A percentile compares a stretch with the other conserved stretches of the same genome.
phyloP scores from a whole-genome alignment of 2,888 invertebrate species.

The Pterostichus madidus region DNA sequence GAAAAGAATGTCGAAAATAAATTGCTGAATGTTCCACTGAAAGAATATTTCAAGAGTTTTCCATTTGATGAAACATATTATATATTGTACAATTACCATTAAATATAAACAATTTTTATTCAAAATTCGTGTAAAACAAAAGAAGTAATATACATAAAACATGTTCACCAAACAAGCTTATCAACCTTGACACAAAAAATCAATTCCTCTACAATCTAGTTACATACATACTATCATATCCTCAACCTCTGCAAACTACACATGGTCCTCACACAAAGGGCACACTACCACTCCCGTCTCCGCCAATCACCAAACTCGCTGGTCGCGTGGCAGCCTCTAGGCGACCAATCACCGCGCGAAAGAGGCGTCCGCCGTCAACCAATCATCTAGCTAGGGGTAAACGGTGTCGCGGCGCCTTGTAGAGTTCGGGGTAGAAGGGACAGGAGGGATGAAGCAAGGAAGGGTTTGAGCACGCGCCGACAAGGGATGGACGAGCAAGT shows the following conservation, averaged over 20 bases:
- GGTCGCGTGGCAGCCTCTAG: slow-evolving; percentile 28
- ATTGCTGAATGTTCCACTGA: no score
- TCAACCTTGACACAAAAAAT: no score
- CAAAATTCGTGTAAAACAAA: no score
- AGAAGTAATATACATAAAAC: no score
- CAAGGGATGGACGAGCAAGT: no score
- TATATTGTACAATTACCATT: no score
- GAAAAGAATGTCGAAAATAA: no score
- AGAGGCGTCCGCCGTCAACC: slow-evolving; percentile 36
- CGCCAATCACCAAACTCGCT: background rate
- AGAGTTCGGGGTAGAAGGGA: background rate
- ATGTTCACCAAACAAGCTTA: no score
- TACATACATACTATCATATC: background rate
- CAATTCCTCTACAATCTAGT: background rate
- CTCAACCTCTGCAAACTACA: slow-evolving; percentile 21
- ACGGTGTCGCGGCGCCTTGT: slow-evolving; percentile 14
- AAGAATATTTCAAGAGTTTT: no score
- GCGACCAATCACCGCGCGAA: background rate
- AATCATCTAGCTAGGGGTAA: slow-evolving; percentile 20
- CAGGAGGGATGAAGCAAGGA: background rate
- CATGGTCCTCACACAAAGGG: slow-evolving; percentile 15
- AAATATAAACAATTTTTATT: no score
- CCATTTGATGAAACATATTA: no score
- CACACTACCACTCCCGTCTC: background rate
- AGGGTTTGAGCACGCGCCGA: background rate